These are phyloP conservation scores for Rostratula benghalensis DNA, from an alignment of 2,113 vertebrate species.

Conservation along the genomic window DNA sequence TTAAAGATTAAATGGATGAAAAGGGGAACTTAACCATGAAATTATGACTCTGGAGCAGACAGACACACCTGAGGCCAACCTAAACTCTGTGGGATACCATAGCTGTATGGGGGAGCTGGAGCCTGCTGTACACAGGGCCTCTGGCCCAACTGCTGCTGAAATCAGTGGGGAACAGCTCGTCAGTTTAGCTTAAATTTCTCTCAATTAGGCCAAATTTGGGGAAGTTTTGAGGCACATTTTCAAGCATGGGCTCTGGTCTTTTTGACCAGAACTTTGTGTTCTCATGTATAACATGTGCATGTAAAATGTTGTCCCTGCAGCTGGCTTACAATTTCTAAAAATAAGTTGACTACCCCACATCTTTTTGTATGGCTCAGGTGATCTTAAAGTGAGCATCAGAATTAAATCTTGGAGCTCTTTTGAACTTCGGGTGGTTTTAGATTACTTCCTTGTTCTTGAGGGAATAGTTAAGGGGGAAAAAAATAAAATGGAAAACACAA, in stretches of 20 bases:
- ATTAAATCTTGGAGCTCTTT: not conserved
- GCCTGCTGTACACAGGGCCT: accelerated
- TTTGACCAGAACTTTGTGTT: not conserved
- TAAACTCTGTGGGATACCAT: not conserved
- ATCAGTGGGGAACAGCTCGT: accelerated
- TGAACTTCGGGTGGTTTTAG: not conserved
- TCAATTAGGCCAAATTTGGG: not conserved
- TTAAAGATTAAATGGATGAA: not conserved
- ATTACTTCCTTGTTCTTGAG: not conserved
- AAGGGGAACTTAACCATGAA: not conserved
- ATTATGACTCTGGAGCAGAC: not conserved
- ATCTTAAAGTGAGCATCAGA: not conserved
- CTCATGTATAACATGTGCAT: not conserved
- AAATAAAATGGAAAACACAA: not conserved
- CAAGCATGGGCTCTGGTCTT: not conserved
- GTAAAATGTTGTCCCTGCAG: not conserved
- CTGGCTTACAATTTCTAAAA: not conserved
- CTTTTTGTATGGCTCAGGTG: not conserved
- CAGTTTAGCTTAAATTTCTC: not conserved
- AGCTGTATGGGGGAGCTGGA: not conserved
- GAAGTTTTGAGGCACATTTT: not conserved
- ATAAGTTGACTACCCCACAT: not conserved
- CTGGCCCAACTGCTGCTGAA: not conserved
- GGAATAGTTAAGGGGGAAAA: not conserved
- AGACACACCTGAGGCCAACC: not conserved